Evolutionary conservation across 2,797 vertebrate genomes (phyloP).

Genomic region (Heterohyrax brucei): DNA sequence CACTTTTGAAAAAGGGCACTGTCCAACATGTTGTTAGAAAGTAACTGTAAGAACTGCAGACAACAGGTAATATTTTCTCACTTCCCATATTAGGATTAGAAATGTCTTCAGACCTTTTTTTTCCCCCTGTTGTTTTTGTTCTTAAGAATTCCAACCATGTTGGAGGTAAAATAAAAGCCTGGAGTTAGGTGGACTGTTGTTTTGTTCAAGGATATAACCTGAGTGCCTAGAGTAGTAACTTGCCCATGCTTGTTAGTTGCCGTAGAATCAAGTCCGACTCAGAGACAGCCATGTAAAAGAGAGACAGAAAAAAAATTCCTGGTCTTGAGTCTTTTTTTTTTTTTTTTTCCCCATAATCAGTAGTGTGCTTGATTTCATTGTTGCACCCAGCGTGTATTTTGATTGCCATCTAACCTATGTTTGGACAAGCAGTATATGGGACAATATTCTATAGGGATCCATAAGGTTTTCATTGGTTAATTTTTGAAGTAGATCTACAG

Average conservation of each 20-base stretch:
- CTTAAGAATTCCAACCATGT: background rate
- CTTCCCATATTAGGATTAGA: background rate
- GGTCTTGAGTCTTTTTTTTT: too few species aligned
- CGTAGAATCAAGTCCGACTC: too few species aligned
- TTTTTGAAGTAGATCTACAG: too few species aligned
- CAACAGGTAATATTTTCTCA: background rate
- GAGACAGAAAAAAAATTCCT: too few species aligned
- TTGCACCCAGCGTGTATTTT: too few species aligned
- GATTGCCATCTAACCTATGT: too few species aligned
- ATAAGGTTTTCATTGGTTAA: too few species aligned
- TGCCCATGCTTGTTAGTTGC: background rate
- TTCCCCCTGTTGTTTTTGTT: background rate
- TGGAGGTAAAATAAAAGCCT: background rate
- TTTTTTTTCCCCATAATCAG: too few species aligned
- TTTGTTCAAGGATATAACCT: constrained; percentile 7
- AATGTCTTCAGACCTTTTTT: constrained; percentile 22
- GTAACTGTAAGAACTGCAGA: background rate
- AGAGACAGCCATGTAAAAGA: too few species aligned
- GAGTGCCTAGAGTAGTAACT: background rate
- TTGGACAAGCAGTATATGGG: too few species aligned
- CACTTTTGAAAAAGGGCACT: background rate
- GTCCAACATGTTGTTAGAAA: constrained; percentile 28
- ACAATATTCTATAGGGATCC: too few species aligned
- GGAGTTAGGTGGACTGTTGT: background rate
- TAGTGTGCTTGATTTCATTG: too few species aligned